These are phyloP conservation scores for Molossus alvarezi DNA, from an alignment of 2,797 vertebrate genomes.

Conservation along the genomic window DNA sequence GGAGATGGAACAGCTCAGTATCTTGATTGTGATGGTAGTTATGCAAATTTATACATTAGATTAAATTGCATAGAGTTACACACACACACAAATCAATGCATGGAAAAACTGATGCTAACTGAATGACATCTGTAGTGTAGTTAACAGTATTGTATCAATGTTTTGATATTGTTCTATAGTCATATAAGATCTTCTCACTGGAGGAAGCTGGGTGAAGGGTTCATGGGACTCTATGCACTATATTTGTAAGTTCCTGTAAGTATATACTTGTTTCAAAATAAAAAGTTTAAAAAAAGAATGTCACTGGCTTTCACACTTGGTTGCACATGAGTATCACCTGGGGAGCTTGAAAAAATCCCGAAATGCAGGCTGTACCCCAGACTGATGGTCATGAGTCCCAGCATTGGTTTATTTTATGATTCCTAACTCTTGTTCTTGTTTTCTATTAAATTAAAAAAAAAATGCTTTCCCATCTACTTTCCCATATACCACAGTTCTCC, in stretches of 20 bases:
- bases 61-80: not conserved
- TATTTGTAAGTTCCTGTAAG: constrained; percentile 22
- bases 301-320: not conserved
- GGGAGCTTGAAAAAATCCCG: not conserved
- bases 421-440: constrained; percentile 47
- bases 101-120: not conserved
- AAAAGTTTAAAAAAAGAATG: not conserved
- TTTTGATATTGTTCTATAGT: constrained; percentile 17
- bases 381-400: not conserved
- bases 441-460: constrained; percentile 11
- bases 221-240: not conserved
- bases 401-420: constrained; percentile 31
- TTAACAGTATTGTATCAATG: not conserved
- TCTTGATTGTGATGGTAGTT: constrained; percentile 36
- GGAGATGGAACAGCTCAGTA: not conserved
- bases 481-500: not conserved
- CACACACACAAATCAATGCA: not conserved
- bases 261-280: constrained; percentile 40
- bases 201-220: not conserved
- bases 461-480: not conserved
- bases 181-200: not conserved
- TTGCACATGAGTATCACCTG: not conserved
- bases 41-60: not conserved
- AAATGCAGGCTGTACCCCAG: not conserved
- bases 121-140: not conserved